Conservation (phyloP, 2,113 vertebrate species). For the Furnarius figulus region DNA sequence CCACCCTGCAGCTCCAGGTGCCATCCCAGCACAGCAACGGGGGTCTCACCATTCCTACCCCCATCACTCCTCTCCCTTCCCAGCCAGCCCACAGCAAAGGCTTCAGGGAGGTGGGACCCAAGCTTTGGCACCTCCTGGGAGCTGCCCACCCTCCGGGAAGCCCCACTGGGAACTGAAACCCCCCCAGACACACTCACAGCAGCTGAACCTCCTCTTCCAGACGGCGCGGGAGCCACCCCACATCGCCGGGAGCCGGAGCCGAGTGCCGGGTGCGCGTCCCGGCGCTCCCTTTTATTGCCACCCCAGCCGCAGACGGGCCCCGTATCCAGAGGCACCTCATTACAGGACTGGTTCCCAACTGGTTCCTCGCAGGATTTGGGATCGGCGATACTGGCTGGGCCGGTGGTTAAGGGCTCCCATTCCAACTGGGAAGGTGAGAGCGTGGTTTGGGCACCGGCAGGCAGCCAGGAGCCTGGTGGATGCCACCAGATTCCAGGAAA, state of each 20-base stretch:
- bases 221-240: constrained; percentile 23
- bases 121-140: neutral
- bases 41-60: neutral
- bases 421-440: neutral
- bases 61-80: accelerated
- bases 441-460: neutral
- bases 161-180: accelerated
- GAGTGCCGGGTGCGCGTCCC: neutral
- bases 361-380: neutral
- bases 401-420: neutral
- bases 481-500: neutral
- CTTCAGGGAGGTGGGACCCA: accelerated
- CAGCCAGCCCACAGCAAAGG: accelerated
- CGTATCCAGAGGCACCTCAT: constrained; percentile 20
- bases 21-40: accelerated
- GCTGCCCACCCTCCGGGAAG: neutral
- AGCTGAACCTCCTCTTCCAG: constrained; percentile 54
- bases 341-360: constrained; percentile 54
- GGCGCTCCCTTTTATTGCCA: constrained; percentile 1
- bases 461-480: neutral
- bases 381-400: constrained; percentile 28
- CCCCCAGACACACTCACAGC: neutral
- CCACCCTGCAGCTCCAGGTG: neutral
- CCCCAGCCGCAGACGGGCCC: neutral
- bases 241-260: neutral